Evolutionary conservation across 2,113 vertebrate genomes (phyloP), one percentile per base, ranked within the genome.

Genomic region (Chitala chitala): DNA sequence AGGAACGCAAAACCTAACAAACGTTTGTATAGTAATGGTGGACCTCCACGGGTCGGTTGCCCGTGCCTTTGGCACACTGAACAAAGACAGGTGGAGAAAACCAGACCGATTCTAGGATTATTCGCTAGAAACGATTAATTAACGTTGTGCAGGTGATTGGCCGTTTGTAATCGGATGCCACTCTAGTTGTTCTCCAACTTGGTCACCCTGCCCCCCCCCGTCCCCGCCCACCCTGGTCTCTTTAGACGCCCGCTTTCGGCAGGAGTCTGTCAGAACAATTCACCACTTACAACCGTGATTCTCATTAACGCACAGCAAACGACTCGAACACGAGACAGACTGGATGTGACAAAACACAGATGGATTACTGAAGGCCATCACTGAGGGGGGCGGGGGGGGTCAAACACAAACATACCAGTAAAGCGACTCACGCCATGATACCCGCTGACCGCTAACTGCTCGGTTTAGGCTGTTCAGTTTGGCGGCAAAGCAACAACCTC

Each of bases 1-100:
- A 87, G 90, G 80, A 84, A 7, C 66, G 81, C 86, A 84, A 85
- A 80, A 76, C 85, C 82, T 81, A 84, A 85, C 83, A 77, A 82
- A 80, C 12, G 51, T 83, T 83, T 82, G 81, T 73, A 58, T 74
- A 69, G 71, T 73, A 82, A 87, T 89, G 85, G 80, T 76, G 76
- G 82, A 81, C 79, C n/a, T n/a, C n/a, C n/a, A n/a, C n/a, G n/a
- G n/a, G n/a, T n/a, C n/a, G n/a, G n/a, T n/a, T n/a, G n/a, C n/a
- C n/a, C n/a, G n/a, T 13, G 5, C 5, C 46, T 48, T 48, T 48
- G 46, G 46, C 5, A 48, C 5, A 48, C 46, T 13, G 13, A 48
- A 13, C 13, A 48, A 77, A 82, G 74, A 50, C 44, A 69, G 78
- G 81, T 86, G 38, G 80, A 69, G 50, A 72, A 65, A 61, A 9